Base-by-base conservation (phyloP, 2,888 invertebrate species). In the Tetranychus truncatus region DNA sequence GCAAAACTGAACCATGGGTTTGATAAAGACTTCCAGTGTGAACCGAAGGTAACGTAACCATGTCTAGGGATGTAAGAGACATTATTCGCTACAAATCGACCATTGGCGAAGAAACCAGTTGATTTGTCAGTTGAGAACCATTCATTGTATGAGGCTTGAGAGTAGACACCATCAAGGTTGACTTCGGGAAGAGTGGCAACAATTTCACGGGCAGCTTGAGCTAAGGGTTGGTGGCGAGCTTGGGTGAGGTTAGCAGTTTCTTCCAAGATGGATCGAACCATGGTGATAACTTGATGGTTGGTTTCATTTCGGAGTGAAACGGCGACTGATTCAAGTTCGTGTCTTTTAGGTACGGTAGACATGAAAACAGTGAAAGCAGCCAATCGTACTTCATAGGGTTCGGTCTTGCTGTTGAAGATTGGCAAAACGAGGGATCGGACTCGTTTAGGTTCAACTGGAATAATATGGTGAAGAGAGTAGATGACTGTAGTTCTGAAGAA, bases 301-400 rank as follows among this genome's bases (percentile, higher is more conserved):
- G 77, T 77, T 73, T 82, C 81, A 73, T 78, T 78, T 80, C 81
- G 82, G n/a, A 82, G 80, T 71, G 79, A 77, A 66, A 80, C 77
- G n/a, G 83, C 84, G 15, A 84, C 76, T 75, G 82, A 80, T 77
- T 83, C 81, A 74, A 83, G 79, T 45, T 82, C 77, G 46, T 81
- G 79, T 9, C 80, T 76, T 45, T 80, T 77, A 6, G 83, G 82
- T n/a, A 78, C 76, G 45, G 80, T 76, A 71, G 77, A 76, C 74
- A 82, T 74, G 15, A 82, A 76, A 74, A 81, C 79, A 55, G 80
- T 77, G 76, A 82, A 80, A 21, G 84, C 81, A 11, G 82, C 81
- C 74, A 83, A 80, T 45, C 83, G 80, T 46, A 83, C 71, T 20
- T 81, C 79, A 46, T 80, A 80, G 24, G 78, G 75, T 67, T 83